Evolutionary conservation across 2,888 invertebrate species (phyloP).

Genomic region (Drosophila mercatorum): DNA sequence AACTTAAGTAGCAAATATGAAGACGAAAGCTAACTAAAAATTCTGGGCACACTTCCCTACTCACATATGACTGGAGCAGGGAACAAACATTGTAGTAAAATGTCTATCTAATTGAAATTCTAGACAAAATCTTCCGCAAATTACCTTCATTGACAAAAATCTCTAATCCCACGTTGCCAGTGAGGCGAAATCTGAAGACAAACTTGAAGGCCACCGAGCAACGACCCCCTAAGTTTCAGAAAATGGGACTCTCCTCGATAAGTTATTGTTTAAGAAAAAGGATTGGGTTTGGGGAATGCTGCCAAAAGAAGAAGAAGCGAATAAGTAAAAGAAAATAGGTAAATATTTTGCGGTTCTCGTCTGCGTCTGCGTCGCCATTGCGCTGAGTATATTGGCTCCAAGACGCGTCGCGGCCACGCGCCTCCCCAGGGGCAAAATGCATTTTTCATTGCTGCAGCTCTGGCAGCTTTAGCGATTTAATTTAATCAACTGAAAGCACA

Average conservation of each 20-base stretch:
- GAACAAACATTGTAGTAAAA: conserved; percentile 45
- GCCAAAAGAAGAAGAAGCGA: conserved; percentile 43
- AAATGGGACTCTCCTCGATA: conserved; percentile 33
- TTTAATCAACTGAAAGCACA: conserved; percentile 80
- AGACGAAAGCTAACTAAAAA: conserved; percentile 16
- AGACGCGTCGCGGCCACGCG: conserved; percentile 21
- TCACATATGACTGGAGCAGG: conserved; percentile 8
- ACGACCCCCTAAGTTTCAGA: neutral
- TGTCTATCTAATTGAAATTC: conserved; percentile 84
- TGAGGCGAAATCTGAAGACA: conserved; percentile 64
- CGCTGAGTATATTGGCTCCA: conserved; percentile 68
- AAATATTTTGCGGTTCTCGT: conserved; percentile 68
- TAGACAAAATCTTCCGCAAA: conserved; percentile 85
- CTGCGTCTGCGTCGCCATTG: conserved; percentile 67
- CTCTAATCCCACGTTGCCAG: conserved; percentile 78
- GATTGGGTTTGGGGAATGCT: conserved; percentile 29
- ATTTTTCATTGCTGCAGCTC: conserved; percentile 66
- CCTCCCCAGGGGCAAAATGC: conserved; percentile 44
- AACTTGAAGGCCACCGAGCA: conserved; percentile 36
- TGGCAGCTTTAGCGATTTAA: conserved; percentile 74
- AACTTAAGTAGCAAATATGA: neutral
- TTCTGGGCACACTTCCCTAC: neutral
- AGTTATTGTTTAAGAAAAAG: conserved; percentile 55
- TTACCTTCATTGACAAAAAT: conserved; percentile 85
- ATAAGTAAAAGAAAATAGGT: conserved; percentile 56